A percentile compares a stretch with the other conserved stretches of the same genome.
These are phyloP conservation scores for Pteropus rufus DNA, from an alignment of 2,797 vertebrate genomes.

Conservation along the genomic window DNA sequence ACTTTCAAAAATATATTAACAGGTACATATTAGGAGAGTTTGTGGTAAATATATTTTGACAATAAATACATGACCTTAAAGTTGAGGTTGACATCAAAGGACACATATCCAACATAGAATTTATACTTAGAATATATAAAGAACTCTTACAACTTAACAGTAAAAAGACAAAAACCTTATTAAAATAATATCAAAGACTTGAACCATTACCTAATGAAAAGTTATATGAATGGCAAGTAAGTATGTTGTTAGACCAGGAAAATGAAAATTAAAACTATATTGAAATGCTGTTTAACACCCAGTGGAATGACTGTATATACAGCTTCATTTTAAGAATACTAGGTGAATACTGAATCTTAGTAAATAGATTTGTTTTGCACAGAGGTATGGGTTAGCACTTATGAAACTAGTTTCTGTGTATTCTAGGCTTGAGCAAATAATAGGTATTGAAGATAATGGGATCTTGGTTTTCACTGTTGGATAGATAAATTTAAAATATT, in stretches of 20 bases:
- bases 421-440: not conserved
- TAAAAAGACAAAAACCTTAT: not conserved
- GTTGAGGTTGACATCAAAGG: not conserved
- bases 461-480: not conserved
- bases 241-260: not conserved
- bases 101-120: not conserved
- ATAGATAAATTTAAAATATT: not conserved
- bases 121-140: not conserved
- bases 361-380: not conserved
- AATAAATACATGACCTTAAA: not conserved
- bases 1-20: not conserved
- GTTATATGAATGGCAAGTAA: not conserved
- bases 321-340: not conserved
- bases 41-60: not conserved
- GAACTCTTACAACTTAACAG: not conserved
- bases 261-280: not conserved
- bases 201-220: constrained; percentile 3
- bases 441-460: not conserved
- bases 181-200: not conserved
- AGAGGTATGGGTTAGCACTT: not conserved
- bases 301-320: not conserved
- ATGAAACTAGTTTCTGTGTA: not conserved
- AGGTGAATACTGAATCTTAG: not conserved
- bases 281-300: not conserved
- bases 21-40: not conserved